Evolutionary conservation across 2,888 invertebrate species (phyloP).

Genomic region (Andrena bucephala): DNA sequence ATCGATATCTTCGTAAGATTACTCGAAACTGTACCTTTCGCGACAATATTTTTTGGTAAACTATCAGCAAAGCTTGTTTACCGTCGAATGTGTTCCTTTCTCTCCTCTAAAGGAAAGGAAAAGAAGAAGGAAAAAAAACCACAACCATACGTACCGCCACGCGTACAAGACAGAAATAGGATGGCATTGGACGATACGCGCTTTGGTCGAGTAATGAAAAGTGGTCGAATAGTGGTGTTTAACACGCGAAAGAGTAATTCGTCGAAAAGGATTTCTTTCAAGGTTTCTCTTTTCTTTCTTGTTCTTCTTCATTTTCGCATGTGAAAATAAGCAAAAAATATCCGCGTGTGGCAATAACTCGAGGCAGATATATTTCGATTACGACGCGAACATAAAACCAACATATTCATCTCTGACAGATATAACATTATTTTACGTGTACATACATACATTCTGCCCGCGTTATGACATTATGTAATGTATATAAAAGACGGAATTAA

Average conservation of each 20-base stretch:
- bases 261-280: background rate
- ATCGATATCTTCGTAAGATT: constrained; percentile 2
- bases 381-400: background rate
- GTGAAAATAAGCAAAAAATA: background rate
- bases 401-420: constrained; percentile 1
- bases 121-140: background rate
- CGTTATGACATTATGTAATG: background rate
- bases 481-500: constrained; percentile 15
- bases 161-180: background rate
- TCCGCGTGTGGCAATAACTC: background rate
- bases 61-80: background rate
- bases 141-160: no score
- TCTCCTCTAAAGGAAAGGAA: constrained; percentile 14
- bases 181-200: background rate
- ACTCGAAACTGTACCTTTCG: constrained; percentile 7
- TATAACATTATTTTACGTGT: background rate
- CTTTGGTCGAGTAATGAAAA: background rate
- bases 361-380: background rate
- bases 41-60: constrained; percentile 8
- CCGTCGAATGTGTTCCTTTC: background rate
- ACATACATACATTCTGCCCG: background rate
- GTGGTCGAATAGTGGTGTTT: background rate
- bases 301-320: background rate
- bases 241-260: background rate
- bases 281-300: background rate